Percentiles rank a stretch among this genome's conserved stretches.
Conservation (phyloP, 2,888 invertebrate species). For the Acronicta alni region DNA sequence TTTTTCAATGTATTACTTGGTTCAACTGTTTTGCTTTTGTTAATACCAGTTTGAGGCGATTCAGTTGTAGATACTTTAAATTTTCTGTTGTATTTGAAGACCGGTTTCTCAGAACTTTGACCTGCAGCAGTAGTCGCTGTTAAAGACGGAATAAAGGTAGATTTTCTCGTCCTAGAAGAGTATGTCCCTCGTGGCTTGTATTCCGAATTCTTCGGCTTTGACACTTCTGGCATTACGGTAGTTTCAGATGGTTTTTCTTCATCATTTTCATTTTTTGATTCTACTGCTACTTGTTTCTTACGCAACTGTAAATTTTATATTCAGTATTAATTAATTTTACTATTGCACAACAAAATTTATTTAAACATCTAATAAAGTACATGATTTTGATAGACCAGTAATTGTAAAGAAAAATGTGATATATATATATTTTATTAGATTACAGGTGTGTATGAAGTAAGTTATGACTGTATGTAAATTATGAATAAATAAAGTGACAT, state of each 20-base stretch:
- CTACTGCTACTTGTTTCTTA: slow-evolving; percentile 66
- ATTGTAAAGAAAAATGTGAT: neutral
- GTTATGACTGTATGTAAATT: slow-evolving; percentile 8
- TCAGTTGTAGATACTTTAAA: slow-evolving; percentile 73
- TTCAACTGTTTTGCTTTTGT: slow-evolving; percentile 66
- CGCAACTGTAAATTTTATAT: slow-evolving; percentile 74
- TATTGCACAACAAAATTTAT: slow-evolving; percentile 8
- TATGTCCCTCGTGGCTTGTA: slow-evolving; percentile 74
- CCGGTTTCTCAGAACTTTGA: slow-evolving; percentile 65
- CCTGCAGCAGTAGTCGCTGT: slow-evolving; percentile 54
- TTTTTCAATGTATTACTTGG: slow-evolving; percentile 68
- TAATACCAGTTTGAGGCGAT: slow-evolving; percentile 61
- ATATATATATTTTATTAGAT: neutral
- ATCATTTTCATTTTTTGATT: slow-evolving; percentile 60
- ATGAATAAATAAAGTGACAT: no score
- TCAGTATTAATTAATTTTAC: neutral
- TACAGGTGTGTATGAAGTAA: slow-evolving; percentile 6
- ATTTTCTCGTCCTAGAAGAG: slow-evolving; percentile 72
- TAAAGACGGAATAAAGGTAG: slow-evolving; percentile 64
- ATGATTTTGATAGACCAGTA: slow-evolving; percentile 1
- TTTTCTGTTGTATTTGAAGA: slow-evolving; percentile 79
- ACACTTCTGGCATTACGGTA: slow-evolving; percentile 56
- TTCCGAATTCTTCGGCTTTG: slow-evolving; percentile 65
- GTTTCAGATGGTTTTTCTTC: slow-evolving; percentile 59
- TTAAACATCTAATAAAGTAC: no score